These are phyloP conservation scores for Montipora foliosa DNA, from an alignment of 64 coral and sea anemone species.

Conservation along the genomic window DNA sequence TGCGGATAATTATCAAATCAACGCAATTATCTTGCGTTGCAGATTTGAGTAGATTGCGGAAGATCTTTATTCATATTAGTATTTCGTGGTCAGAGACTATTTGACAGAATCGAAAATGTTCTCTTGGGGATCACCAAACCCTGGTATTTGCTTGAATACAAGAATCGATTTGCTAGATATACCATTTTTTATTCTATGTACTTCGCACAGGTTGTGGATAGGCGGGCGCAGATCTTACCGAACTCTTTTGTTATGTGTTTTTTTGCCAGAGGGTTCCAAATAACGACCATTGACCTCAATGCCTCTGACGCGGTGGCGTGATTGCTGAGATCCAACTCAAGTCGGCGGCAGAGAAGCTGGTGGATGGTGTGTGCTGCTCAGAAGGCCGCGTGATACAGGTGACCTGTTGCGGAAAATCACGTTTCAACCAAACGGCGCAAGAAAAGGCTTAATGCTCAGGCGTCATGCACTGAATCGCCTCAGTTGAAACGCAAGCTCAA, in stretches of 20 bases:
- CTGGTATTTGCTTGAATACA: not conserved
- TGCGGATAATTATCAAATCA: not conserved
- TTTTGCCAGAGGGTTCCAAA: conserved; percentile 1
- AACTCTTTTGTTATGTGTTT: not conserved
- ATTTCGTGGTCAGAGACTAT: not conserved
- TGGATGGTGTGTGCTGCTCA: too few relatives aligned
- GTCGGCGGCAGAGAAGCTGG: too few relatives aligned
- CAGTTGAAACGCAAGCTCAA: too few relatives aligned
- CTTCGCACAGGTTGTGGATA: not conserved
- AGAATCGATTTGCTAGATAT: not conserved
- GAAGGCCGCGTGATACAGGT: not conserved
- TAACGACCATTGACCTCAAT: not conserved
- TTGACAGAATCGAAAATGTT: not conserved
- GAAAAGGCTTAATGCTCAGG: too few relatives aligned
- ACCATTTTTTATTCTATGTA: not conserved
- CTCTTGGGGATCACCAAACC: not conserved
- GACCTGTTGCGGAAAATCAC: not conserved
- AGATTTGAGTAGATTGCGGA: too few relatives aligned
- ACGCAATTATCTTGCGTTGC: too few relatives aligned
- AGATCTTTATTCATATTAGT: not conserved
- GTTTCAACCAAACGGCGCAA: not conserved
- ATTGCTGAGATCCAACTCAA: not conserved
- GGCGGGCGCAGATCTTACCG: too few relatives aligned
- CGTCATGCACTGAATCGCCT: too few relatives aligned
- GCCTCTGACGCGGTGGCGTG: not conserved